These are phyloP conservation scores for Argentina silus DNA, from an alignment of 2,797 vertebrate species.

Conservation along the genomic window DNA sequence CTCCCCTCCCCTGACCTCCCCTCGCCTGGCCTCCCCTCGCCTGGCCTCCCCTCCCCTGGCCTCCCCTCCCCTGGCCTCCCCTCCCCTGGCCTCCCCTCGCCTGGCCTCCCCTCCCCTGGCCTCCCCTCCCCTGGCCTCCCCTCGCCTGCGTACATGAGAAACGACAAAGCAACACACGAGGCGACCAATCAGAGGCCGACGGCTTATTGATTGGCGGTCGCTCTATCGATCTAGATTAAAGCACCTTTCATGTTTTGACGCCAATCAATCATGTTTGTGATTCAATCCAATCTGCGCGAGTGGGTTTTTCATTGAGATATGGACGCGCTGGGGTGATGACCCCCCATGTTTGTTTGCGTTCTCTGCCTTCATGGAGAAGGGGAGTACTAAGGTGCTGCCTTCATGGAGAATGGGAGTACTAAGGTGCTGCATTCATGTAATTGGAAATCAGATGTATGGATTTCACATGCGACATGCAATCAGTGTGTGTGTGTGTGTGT, in stretches of 20 bases:
- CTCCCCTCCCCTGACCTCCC: neutral
- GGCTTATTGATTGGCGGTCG: slow-evolving; percentile 39
- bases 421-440: neutral
- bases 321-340: neutral
- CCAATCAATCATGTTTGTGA: slow-evolving; percentile 46
- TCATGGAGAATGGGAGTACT: slow-evolving; percentile 33
- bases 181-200: neutral
- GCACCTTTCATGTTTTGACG: slow-evolving; percentile 26
- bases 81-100: neutral
- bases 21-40: slow-evolving; percentile 1
- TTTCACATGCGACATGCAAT: slow-evolving; percentile 12
- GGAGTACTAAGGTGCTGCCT: too few relatives aligned
- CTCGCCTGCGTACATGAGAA: slow-evolving; percentile 19
- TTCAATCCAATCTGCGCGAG: slow-evolving; percentile 52
- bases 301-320: slow-evolving; percentile 45
- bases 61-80: neutral
- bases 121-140: too few relatives aligned
- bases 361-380: slow-evolving; percentile 13
- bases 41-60: neutral
- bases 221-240: slow-evolving; percentile 51
- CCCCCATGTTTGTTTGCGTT: slow-evolving; percentile 11
- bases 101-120: neutral
- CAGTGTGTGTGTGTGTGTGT: slow-evolving; percentile 27
- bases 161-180: slow-evolving; percentile 25
- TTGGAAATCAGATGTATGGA: slow-evolving; percentile 25